These are phyloP conservation scores for Potamilus streckersoni DNA, from an alignment of 1,140 invertebrate genomes.

Conservation along the genomic window DNA sequence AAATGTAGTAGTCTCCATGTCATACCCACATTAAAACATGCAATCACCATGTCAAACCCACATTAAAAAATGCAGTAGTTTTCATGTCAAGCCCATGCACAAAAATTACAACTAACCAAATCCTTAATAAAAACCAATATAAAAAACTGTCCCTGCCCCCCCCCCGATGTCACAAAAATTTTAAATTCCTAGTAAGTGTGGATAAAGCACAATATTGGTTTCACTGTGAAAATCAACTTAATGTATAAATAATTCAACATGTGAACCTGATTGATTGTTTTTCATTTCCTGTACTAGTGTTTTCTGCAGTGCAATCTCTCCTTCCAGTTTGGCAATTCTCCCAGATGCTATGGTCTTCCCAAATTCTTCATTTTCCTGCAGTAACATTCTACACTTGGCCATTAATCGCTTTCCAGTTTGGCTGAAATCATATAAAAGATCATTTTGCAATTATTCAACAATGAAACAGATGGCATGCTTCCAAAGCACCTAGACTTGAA, in stretches of 20 bases:
- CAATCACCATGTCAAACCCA: not conserved
- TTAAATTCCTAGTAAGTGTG: too few relatives aligned
- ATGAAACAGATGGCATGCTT: too few relatives aligned
- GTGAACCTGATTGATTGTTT: conserved; percentile 91
- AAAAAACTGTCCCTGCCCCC: not conserved
- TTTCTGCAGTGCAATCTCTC: conserved; percentile 93
- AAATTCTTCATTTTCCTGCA: conserved; percentile 98
- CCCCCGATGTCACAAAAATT: too few relatives aligned
- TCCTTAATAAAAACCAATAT: not conserved
- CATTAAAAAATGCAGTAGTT: not conserved
- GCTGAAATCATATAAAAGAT: conserved; percentile 48
- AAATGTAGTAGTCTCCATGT: not conserved
- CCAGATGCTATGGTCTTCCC: conserved; percentile 96
- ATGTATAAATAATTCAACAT: not conserved
- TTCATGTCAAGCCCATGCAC: too few relatives aligned
- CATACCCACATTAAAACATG: not conserved
- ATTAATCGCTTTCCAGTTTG: conserved; percentile 97
- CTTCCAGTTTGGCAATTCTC: conserved; percentile 93
- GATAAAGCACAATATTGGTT: too few relatives aligned
- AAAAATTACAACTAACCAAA: not conserved
- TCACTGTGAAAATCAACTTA: not conserved
- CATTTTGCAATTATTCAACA: too few relatives aligned
- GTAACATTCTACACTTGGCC: conserved; percentile 95
- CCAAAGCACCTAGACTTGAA: too few relatives aligned
- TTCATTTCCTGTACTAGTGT: conserved; percentile 97